Conservation (phyloP, 2,888 invertebrate species). For the Rhingia rostrata region DNA sequence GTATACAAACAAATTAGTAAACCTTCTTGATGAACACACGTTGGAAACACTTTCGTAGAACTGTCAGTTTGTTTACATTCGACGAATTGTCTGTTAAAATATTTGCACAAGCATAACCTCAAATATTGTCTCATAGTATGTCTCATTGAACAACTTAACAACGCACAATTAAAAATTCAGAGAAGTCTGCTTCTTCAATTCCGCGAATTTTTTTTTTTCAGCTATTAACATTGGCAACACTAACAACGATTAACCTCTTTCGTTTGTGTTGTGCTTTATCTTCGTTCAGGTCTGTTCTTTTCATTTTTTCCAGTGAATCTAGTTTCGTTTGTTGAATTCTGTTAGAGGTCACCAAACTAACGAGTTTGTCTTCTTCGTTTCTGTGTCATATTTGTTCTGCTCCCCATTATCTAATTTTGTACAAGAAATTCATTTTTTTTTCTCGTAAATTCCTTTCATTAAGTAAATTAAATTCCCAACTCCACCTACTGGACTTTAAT, state of each 20-base stretch:
- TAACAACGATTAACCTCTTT: constrained; percentile 28
- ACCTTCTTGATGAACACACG: too few relatives aligned
- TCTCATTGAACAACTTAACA: too few relatives aligned
- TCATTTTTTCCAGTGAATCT: constrained; percentile 21
- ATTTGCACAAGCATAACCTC: too few relatives aligned
- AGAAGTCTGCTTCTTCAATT: too few relatives aligned
- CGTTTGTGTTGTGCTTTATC: constrained; percentile 2
- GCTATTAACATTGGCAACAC: constrained; percentile 19
- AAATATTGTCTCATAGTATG: too few relatives aligned
- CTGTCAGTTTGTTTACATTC: too few relatives aligned
- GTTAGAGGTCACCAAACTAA: constrained; percentile 56
- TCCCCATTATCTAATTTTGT: background rate
- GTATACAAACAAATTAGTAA: too few relatives aligned
- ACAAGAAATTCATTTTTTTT: background rate
- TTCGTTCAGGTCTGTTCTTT: background rate
- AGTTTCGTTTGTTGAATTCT: constrained; percentile 22
- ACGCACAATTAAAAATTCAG: too few relatives aligned
- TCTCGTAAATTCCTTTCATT: background rate
- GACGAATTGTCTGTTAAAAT: too few relatives aligned
- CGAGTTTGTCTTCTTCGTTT: constrained; percentile 46
- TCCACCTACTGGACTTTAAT: background rate
- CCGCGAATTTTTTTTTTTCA: background rate
- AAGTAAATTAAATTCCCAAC: background rate
- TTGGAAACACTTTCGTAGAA: too few relatives aligned
- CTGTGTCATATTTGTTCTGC: background rate